Evolutionary conservation across 2,888 invertebrate species (phyloP).

Genomic region (Apocheima hispidaria): DNA sequence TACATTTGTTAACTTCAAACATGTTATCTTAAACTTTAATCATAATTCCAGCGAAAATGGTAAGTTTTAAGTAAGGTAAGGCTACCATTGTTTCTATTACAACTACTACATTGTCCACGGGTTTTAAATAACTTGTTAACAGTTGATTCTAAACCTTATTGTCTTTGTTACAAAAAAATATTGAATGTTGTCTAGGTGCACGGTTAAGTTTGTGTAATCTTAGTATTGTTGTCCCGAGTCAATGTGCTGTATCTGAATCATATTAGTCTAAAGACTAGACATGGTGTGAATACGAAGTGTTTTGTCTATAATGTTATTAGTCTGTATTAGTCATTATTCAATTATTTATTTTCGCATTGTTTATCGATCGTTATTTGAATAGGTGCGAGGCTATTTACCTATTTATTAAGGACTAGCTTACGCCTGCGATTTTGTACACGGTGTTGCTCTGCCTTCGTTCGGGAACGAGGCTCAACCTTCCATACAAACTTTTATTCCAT

Average conservation of each 20-base stretch:
- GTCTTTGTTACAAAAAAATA: background rate
- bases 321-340: constrained; percentile 19
- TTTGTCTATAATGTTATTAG: constrained; percentile 9
- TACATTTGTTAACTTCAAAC: constrained; percentile 22
- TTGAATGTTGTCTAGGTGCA: background rate
- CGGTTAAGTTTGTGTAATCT: constrained; percentile 17
- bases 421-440: too few relatives aligned
- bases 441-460: too few relatives aligned
- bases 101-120: background rate
- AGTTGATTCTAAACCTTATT: background rate
- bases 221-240: constrained; percentile 29
- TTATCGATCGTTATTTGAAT: background rate
- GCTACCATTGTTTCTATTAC: constrained; percentile 22
- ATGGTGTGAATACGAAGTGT: constrained; percentile 25
- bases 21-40: constrained; percentile 25
- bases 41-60: constrained; percentile 26
- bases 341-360: constrained; percentile 13
- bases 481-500: too few relatives aligned
- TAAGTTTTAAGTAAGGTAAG: too few relatives aligned
- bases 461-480: too few relatives aligned
- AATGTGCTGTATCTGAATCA: constrained; percentile 21
- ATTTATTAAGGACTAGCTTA: too few relatives aligned
- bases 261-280: constrained; percentile 27
- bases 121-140: background rate
- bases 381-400: background rate